Conservation (phyloP, 2,888 invertebrate species). For the Gandaritis pyraliata region DNA sequence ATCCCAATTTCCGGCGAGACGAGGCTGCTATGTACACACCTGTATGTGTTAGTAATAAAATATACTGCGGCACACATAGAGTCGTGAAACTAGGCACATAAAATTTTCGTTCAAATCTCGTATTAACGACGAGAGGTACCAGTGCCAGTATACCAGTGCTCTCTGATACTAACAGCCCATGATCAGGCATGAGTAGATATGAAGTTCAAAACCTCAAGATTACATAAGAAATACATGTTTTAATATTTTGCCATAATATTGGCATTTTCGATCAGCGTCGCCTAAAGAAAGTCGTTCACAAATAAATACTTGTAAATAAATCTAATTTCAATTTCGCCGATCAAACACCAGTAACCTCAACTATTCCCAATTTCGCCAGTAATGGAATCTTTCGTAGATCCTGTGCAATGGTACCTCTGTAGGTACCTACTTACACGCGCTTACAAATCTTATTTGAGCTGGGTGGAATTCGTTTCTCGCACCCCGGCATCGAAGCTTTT, state of each 20-base stretch:
- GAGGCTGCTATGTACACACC: slow-evolving; percentile 46
- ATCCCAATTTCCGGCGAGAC: slow-evolving; percentile 60
- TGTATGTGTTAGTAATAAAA: slow-evolving; percentile 54
- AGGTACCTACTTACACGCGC: slow-evolving; percentile 51
- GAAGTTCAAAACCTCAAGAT: too few relatives aligned
- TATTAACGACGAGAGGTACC: too few relatives aligned
- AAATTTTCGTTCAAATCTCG: background rate
- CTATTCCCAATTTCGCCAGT: slow-evolving; percentile 25
- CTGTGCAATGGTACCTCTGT: slow-evolving; percentile 34
- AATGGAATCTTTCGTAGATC: slow-evolving; percentile 50
- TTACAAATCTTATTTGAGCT: slow-evolving; percentile 74
- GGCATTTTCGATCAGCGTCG: too few relatives aligned
- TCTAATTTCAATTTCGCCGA: slow-evolving; percentile 10
- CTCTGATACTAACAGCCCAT: too few relatives aligned
- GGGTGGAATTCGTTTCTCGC: slow-evolving; percentile 63
- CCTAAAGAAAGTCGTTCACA: slow-evolving; percentile 5
- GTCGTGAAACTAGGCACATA: slow-evolving; percentile 9
- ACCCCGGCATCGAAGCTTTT: slow-evolving; percentile 62
- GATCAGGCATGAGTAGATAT: too few relatives aligned
- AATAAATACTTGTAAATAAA: slow-evolving; percentile 27
- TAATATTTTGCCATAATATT: too few relatives aligned
- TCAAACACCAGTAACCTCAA: slow-evolving; percentile 15
- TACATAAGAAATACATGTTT: too few relatives aligned
- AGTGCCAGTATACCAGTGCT: too few relatives aligned
- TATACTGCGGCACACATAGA: slow-evolving; percentile 46